phyloP scores from a whole-genome alignment of 2,797 vertebrate genomes.

The Vireo griseus region DNA sequence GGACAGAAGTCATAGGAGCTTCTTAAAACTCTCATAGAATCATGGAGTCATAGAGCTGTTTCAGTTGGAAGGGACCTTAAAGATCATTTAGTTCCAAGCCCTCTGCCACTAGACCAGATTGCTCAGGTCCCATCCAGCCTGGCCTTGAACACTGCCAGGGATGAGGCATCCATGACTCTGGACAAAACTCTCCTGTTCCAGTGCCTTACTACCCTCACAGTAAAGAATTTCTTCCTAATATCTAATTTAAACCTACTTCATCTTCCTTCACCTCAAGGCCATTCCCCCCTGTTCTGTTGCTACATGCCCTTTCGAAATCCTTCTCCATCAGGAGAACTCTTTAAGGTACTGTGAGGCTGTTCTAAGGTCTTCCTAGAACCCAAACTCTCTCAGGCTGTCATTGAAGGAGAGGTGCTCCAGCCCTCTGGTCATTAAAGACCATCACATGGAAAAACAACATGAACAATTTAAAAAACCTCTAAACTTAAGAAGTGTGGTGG shows the following conservation, averaged over 20 bases:
- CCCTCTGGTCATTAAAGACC: not conserved
- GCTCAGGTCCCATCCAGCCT: not conserved
- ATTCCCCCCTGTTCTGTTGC: not conserved
- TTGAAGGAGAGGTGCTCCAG: not conserved
- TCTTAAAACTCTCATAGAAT: not conserved
- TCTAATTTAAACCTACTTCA: not conserved
- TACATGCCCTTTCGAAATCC: not conserved
- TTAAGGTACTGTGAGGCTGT: not conserved
- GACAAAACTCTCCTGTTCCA: not conserved
- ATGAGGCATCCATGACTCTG: not conserved
- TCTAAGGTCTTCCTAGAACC: not conserved
- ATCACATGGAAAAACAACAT: not conserved
- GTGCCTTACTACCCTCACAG: not conserved
- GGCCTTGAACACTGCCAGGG: not conserved
- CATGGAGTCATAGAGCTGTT: not conserved
- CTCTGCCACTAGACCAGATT: not conserved
- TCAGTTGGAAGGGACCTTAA: not conserved
- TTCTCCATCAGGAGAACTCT: not conserved
- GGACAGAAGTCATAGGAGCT: not conserved
- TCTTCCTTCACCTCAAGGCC: not conserved
- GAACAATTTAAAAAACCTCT: not conserved
- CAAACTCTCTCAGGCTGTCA: not conserved
- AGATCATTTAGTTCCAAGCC: not conserved
- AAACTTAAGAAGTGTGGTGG: not conserved
- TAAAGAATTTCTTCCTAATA: not conserved